Evolutionary conservation across 2,113 vertebrate species (phyloP), one percentile per base, ranked within the genome.

Genomic region (Rhabdornis inornatus): DNA sequence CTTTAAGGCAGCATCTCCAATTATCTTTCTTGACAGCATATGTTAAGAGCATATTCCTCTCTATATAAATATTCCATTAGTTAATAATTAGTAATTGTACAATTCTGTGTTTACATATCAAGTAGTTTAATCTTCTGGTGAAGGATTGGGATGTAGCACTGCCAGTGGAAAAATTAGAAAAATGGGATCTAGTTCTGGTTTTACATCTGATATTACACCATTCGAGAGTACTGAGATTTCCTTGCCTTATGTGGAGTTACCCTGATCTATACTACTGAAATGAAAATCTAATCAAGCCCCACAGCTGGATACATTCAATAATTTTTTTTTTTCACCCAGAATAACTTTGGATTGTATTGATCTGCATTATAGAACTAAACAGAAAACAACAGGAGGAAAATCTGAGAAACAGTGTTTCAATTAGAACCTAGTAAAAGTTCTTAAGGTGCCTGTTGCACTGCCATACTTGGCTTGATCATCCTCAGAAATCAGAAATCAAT

Each of bases 261-360:
- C 90, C 79, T 92, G 72, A 96, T 94, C 95, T 95, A 78, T 65
- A 68, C 50, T 39, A 44, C 47, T 66, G 59, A 94, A 90, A 69
- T 94, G 79, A 95, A 87, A 91, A 95, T 95, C 82, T 95, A 95
- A 95, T 96, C 88, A 95, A 84, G 64, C 20, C 75, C 63, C 93
- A 85, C 77, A 94, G 76, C 69, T 92, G 89, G 65, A 93, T 87
- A 40, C 37, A 87, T 90, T 93, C 72, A 90, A 78, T 30, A 88
- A 39, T 60, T 90, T 91, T 91, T 89, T 91, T 89, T 89, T 37
- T 61, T 96, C 75, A 68, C 30, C 39, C 65, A 55, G 72, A 71
- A 84, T 89, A 91, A 83, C 39, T 77, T 86, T 53, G 65, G 49
- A 81, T 83, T 55, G 39, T 85, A 91, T 95, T 65, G 83, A 94